Percentiles rank a stretch among this genome's conserved stretches.
Conservation (phyloP, 2,888 invertebrate species). For the Phymatocera aterrima region DNA sequence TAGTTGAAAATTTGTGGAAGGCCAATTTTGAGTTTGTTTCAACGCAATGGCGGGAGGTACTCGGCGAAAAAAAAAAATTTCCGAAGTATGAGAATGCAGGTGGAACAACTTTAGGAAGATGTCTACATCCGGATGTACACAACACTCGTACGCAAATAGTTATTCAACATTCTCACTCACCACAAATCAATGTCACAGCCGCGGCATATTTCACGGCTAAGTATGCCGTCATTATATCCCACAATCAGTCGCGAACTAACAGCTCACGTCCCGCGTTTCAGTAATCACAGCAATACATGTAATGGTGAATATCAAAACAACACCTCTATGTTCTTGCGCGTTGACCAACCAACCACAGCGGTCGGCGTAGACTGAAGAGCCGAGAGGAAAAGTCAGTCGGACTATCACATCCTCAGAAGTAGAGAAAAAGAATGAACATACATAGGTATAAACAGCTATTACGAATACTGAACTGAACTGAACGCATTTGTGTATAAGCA, state of each 20-base stretch:
- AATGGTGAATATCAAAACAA: neutral
- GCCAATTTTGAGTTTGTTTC: neutral
- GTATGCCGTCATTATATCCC: slow-evolving; percentile 1
- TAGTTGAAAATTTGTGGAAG: too few species aligned
- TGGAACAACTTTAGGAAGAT: neutral
- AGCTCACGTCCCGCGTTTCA: neutral
- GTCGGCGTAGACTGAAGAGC: slow-evolving; percentile 1
- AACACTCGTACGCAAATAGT: neutral
- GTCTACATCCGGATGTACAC: neutral
- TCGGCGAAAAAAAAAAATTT: neutral
- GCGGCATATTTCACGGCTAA: slow-evolving; percentile 19
- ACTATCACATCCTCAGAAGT: neutral
- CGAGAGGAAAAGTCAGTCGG: neutral
- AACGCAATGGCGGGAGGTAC: neutral
- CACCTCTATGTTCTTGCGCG: neutral
- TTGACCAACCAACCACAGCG: slow-evolving; percentile 2
- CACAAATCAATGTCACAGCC: slow-evolving; percentile 11
- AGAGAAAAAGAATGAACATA: neutral
- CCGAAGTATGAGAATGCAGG: too few species aligned
- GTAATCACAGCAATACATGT: neutral
- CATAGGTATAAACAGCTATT: too few species aligned
- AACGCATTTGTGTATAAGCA: too few species aligned
- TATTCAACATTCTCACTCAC: slow-evolving; percentile 13
- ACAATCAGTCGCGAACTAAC: neutral
- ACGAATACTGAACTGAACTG: too few species aligned